Percentiles rank a stretch among this genome's conserved stretches.
These are phyloP conservation scores for Heliconius melpomene DNA, from an alignment of 1,140 invertebrate species.

Conservation along the genomic window DNA sequence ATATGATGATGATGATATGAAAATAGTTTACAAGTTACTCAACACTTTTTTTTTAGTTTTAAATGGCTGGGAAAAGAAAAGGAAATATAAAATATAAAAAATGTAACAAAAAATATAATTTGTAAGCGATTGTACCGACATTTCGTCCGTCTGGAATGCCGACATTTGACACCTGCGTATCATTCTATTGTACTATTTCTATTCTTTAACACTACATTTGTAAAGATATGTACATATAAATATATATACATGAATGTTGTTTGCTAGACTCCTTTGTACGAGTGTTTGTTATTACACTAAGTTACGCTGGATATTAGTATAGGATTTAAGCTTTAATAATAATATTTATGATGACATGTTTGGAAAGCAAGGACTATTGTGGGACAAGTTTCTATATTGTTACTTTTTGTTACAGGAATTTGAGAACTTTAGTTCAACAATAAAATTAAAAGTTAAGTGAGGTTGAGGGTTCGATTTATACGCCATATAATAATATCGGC, in stretches of 20 bases:
- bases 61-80: too few relatives aligned
- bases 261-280: not conserved
- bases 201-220: not conserved
- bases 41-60: too few relatives aligned
- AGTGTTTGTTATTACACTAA: too few relatives aligned
- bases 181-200: slow-evolving; percentile 16
- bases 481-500: too few relatives aligned
- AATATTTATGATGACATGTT: slow-evolving; percentile 45
- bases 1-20: too few relatives aligned
- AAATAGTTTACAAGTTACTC: too few relatives aligned
- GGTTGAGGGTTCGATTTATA: too few relatives aligned
- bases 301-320: slow-evolving; percentile 35
- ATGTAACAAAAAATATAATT: not conserved
- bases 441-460: too few relatives aligned
- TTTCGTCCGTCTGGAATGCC: slow-evolving; percentile 36
- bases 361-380: slow-evolving; percentile 15
- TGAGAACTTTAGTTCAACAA: not conserved
- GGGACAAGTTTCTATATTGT: not conserved
- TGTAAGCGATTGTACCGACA: not conserved
- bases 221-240: not conserved
- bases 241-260: not conserved
- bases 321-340: slow-evolving; percentile 28
- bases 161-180: slow-evolving; percentile 50
- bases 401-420: not conserved
- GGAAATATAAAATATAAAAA: not conserved